Evolutionary conservation across 2,888 invertebrate species (phyloP).

Genomic region (Epinotia ramella): DNA sequence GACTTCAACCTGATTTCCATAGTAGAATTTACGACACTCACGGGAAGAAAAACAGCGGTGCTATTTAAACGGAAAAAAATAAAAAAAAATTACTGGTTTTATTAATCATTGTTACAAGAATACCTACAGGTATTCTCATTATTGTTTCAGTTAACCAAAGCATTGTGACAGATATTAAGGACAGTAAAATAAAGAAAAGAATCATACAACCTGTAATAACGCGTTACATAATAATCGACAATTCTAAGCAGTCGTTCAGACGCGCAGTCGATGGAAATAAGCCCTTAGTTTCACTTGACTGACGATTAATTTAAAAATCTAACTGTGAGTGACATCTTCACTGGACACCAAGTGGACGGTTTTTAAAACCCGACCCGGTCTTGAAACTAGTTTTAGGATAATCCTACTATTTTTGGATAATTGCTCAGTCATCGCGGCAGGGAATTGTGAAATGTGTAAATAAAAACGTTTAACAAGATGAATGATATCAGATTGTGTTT

Average conservation of each 20-base stretch:
- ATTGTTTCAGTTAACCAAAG: background rate
- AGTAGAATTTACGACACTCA: too few relatives aligned
- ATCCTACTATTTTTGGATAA: conserved; percentile 46
- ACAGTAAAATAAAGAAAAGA: background rate
- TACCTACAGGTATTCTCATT: background rate
- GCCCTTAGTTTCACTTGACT: conserved; percentile 16
- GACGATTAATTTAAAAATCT: conserved; percentile 27
- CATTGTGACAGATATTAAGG: background rate
- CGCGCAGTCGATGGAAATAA: background rate
- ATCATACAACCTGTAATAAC: background rate
- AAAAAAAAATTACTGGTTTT: background rate
- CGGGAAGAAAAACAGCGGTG: too few relatives aligned
- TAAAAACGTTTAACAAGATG: conserved; percentile 30
- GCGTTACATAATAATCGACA: background rate
- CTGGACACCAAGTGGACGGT: conserved; percentile 34
- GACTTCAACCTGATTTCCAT: too few relatives aligned
- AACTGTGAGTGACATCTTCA: conserved; percentile 32
- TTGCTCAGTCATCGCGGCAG: conserved; percentile 46
- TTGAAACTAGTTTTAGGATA: conserved; percentile 41
- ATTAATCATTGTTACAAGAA: background rate
- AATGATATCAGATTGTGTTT: conserved; percentile 13
- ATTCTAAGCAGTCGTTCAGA: background rate
- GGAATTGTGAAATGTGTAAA: conserved; percentile 38
- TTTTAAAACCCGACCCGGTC: conserved; percentile 28
- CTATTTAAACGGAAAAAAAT: too few relatives aligned